These are phyloP conservation scores for Lathronympha strigana DNA, from an alignment of 2,888 invertebrate species.

Conservation along the genomic window DNA sequence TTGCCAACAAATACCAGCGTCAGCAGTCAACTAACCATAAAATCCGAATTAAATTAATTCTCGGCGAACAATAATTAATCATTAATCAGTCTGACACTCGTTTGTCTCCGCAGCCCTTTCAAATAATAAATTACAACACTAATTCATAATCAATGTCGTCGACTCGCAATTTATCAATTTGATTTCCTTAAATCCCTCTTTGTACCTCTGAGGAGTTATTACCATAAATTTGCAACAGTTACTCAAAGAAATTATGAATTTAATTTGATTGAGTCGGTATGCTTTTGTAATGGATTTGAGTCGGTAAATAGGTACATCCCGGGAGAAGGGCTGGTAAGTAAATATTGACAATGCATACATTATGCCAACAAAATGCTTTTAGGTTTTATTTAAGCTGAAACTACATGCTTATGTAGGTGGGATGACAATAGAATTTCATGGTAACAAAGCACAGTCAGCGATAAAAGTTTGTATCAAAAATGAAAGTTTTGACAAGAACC, in stretches of 20 bases:
- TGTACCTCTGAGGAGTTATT: conserved; percentile 64
- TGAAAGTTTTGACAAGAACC: no score
- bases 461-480: no score
- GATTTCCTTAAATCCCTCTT: conserved; percentile 73
- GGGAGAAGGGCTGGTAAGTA: neutral
- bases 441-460: no score
- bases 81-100: conserved; percentile 78
- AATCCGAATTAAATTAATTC: conserved; percentile 56
- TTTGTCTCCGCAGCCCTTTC: conserved; percentile 80
- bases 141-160: conserved; percentile 79
- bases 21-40: conserved; percentile 50
- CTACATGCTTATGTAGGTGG: no score
- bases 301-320: conserved; percentile 36
- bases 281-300: conserved; percentile 37
- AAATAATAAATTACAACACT: conserved; percentile 81
- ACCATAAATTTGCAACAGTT: conserved; percentile 78
- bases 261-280: conserved; percentile 69
- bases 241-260: conserved; percentile 73
- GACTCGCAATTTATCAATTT: conserved; percentile 81
- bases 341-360: conserved; percentile 12
- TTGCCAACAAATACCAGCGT: conserved; percentile 43
- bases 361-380: no score
- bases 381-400: no score
- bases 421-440: no score
- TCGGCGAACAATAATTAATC: conserved; percentile 81